Conservation (phyloP, 1,140 invertebrate species). For the Scaptodrosophila lebanonensis region DNA sequence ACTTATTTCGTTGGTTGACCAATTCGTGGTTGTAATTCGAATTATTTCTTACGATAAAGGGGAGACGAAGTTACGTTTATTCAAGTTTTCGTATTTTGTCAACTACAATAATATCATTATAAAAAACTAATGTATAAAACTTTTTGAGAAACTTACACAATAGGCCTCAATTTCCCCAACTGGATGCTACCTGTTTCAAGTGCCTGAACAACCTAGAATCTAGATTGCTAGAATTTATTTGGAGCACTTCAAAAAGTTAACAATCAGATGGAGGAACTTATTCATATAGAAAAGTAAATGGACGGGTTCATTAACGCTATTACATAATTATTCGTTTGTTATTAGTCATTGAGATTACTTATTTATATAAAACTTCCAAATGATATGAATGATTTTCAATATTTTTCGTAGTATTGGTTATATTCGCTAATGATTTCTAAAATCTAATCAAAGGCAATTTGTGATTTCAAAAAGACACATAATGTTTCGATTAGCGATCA, state of each 20-base stretch:
- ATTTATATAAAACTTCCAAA: constrained; percentile 6
- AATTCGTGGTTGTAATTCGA: constrained; percentile 15
- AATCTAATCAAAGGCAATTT: constrained; percentile 74
- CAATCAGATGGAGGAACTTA: constrained; percentile 41
- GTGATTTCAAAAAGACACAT: constrained; percentile 60
- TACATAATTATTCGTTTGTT: too few species aligned
- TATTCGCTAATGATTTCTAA: constrained; percentile 64
- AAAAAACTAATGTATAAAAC: constrained; percentile 50
- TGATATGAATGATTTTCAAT: constrained; percentile 33
- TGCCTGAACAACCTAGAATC: too few species aligned
- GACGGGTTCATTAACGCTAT: constrained; percentile 48
- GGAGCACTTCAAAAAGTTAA: too few species aligned
- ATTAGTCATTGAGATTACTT: constrained; percentile 3
- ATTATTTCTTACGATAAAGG: constrained; percentile 38
- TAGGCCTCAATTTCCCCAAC: too few species aligned
- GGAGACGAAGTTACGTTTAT: constrained; percentile 38
- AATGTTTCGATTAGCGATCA: constrained; percentile 10
- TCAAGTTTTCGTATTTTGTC: too few species aligned
- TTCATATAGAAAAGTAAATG: constrained; percentile 40
- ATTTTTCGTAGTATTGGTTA: constrained; percentile 6
- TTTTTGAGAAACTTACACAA: constrained; percentile 55
- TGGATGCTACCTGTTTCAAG: too few species aligned
- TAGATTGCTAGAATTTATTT: too few species aligned
- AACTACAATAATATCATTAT: constrained; percentile 18
- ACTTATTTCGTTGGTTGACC: too few species aligned